Conservation (phyloP, 2,797 vertebrate genomes). For the Poecilia gillii region DNA sequence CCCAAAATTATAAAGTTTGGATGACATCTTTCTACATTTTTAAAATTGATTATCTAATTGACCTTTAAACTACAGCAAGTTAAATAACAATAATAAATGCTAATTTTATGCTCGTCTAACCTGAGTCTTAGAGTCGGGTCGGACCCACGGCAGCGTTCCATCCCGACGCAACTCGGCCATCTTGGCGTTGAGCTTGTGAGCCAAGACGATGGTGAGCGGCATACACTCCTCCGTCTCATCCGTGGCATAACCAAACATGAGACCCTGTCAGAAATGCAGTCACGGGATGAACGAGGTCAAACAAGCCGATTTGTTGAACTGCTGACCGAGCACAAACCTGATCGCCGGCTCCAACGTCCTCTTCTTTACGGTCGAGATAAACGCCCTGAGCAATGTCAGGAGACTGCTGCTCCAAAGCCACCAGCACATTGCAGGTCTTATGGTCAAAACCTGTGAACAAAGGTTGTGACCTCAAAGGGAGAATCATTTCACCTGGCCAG, state of each 20-base stretch:
- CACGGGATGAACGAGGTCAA: background rate
- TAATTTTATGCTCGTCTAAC: conserved; percentile 63
- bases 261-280: conserved; percentile 78
- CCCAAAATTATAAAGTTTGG: background rate
- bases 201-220: conserved; percentile 93
- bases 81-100: background rate
- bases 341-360: conserved; percentile 94
- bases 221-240: conserved; percentile 97
- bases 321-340: conserved; percentile 80
- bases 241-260: conserved; percentile 98
- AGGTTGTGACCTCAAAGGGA: background rate
- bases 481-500: background rate
- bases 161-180: conserved; percentile 91
- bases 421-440: conserved; percentile 95
- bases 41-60: background rate
- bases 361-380: conserved; percentile 91
- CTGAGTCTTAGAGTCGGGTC: conserved; percentile 96
- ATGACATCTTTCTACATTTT: background rate
- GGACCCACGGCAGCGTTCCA: conserved; percentile 89
- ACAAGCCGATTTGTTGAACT: background rate
- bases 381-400: conserved; percentile 95
- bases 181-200: conserved; percentile 94
- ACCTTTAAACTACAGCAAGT: background rate
- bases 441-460: conserved; percentile 88
- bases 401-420: conserved; percentile 95